Percentiles rank a stretch among this genome's conserved stretches.
These are phyloP conservation scores for Philantomba maxwellii DNA, from an alignment of 2,113 vertebrate species.

Conservation along the genomic window DNA sequence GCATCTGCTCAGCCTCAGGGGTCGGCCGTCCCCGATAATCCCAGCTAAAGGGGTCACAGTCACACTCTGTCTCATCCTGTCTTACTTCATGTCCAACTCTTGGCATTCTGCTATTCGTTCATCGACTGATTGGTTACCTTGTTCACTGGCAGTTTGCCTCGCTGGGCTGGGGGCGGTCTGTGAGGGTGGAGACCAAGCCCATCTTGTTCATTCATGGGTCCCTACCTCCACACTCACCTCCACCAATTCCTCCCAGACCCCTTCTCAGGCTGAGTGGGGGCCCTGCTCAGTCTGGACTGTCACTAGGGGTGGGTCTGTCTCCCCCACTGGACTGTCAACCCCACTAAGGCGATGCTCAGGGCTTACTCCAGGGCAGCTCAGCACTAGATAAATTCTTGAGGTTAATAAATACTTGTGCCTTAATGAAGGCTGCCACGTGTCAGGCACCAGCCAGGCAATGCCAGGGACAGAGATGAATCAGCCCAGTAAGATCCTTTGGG, in stretches of 20 bases:
- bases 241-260: background rate
- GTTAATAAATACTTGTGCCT: background rate
- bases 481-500: background rate
- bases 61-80: background rate
- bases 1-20: background rate
- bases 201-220: background rate
- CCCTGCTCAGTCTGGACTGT: background rate
- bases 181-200: background rate
- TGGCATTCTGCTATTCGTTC: background rate
- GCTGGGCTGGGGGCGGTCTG: background rate
- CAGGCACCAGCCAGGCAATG: background rate
- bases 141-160: background rate
- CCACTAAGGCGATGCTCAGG: background rate
- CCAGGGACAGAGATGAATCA: background rate
- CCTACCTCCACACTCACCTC: background rate
- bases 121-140: background rate
- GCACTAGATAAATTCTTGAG: background rate
- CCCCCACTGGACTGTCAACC: too few species aligned
- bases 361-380: background rate
- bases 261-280: background rate
- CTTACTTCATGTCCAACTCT: background rate
- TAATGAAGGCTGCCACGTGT: background rate
- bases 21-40: background rate
- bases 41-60: fast-evolving
- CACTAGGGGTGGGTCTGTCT: background rate